Evolutionary conservation across 2,113 vertebrate genomes (phyloP).

Genomic region (Calonectris borealis): DNA sequence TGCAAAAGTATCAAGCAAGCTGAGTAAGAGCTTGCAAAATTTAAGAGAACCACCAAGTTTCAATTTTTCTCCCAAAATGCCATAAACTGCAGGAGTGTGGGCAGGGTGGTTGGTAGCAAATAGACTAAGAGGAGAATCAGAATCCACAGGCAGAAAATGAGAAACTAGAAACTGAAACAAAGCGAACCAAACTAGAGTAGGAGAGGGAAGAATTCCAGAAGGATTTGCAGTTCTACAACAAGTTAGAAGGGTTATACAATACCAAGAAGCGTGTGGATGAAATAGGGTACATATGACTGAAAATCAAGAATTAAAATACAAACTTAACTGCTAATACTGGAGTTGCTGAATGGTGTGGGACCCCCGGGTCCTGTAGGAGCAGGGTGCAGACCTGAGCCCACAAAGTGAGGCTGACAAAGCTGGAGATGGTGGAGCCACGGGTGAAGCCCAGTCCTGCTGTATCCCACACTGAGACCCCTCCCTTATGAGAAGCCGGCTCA

Average conservation of each 20-base stretch:
- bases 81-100: neutral
- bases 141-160: neutral
- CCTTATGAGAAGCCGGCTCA: neutral
- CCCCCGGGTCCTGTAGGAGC: neutral
- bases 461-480: neutral
- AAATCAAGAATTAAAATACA: neutral
- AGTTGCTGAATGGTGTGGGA: neutral
- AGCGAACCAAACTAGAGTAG: neutral
- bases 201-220: neutral
- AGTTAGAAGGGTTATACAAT: neutral
- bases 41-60: neutral
- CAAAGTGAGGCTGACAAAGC: neutral
- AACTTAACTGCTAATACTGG: neutral
- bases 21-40: neutral
- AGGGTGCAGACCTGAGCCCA: neutral
- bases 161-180: neutral
- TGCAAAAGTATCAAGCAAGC: neutral
- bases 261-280: neutral
- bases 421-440: neutral
- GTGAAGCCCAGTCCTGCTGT: neutral
- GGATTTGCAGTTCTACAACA: neutral
- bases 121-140: neutral
- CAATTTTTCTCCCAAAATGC: neutral
- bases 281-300: neutral
- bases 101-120: neutral